Base-by-base conservation (phyloP, 2,888 invertebrate species). In the Buathra laborator region DNA sequence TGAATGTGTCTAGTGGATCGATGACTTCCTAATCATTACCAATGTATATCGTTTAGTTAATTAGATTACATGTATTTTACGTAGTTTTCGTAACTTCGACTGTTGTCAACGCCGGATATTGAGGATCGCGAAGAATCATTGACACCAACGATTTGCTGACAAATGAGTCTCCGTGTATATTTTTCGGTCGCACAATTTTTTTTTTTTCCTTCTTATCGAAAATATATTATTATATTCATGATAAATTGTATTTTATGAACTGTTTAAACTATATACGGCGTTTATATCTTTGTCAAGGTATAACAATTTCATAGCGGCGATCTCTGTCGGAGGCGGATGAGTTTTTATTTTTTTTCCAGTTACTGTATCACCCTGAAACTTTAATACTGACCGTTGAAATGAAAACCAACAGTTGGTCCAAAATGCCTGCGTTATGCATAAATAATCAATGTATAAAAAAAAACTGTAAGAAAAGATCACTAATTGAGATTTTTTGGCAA, bases 1-100 rank as follows among this genome's bases (percentile, higher is more conserved):
- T 77, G 87, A 87, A 87, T 85, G 78, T 71, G 48, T 75, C 72
- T 75, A 64, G 74, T 51, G 81, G 77, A 84, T 81, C 62, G 62
- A 76, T 32, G 81, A 46, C 80, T 80, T 74, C 70, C 74, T 76
- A 44, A 1, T 66, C 19, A 76, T 56, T 51, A 59, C 56, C 71
- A 77, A 76, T 67, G 71, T 76, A 76, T 59, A 24, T 43, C 74
- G 24, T 76, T 37, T 76, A 76, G 81, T 62, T 80, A 62, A 76
- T 71, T 84, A 84, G 66, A 76, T 72, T 56, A 37, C 70, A 59
- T 78, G 16, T 70, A 68, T 75, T 74, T 37, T 7, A 71, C 44
- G 56, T 72, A 77, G 59, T 37, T 68, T 78, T 72, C 14, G 43
- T 56, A 70, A 48, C 32, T 71, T 32, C 37, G 77, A 82, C 29